Base-by-base conservation (phyloP, 2,888 invertebrate species). In the Lampropteryx suffumata region DNA sequence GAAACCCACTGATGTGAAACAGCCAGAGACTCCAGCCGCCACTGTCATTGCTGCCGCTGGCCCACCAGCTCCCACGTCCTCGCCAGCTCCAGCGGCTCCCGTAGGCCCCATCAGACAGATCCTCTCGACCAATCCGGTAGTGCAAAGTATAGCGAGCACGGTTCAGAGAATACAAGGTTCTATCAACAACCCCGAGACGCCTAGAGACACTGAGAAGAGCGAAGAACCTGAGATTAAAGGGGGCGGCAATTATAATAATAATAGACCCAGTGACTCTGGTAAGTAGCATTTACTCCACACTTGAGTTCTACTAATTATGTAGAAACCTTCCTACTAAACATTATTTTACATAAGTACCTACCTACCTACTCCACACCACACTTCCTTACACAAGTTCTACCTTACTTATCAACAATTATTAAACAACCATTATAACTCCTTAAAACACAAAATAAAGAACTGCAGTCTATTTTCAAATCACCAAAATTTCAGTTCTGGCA, bases 401-500 rank as follows among this genome's bases (percentile, higher is more conserved):
- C 21, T 21, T 21, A 21, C 5, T 21, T 3, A 21, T n/a, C n/a
- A n/a, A n/a, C n/a, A 21, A 5, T 5, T 21, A 3, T 21, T 5
- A 21, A 21, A 21, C 2, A 21, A 5, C 2, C 2, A 21, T 3
- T 24, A 24, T 1, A 24, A 3, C 3, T 6, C 7, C 24, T 6
- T 24, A 5, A 3, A 24, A 24, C 24, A 24, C 24, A 24, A 24
- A 24, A 6, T 4, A 6, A 24, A 24, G 11, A 14, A 35, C 21
- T 34, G 13, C 34, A 34, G 27, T 30, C 49, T 51, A 28, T 37
- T 48, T 53, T 50, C 35, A 44, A 45, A 12, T 36, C 24, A 11
- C 26, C 29, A 34, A 28, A 33, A 55, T 60, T 58, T 57, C 79
- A 86, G 86, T 84, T 71, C 55, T 74, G 28, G 82, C 80, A 24